These are phyloP conservation scores for Pasiphila rectangulata DNA, from an alignment of 2,888 invertebrate species.

Conservation along the genomic window DNA sequence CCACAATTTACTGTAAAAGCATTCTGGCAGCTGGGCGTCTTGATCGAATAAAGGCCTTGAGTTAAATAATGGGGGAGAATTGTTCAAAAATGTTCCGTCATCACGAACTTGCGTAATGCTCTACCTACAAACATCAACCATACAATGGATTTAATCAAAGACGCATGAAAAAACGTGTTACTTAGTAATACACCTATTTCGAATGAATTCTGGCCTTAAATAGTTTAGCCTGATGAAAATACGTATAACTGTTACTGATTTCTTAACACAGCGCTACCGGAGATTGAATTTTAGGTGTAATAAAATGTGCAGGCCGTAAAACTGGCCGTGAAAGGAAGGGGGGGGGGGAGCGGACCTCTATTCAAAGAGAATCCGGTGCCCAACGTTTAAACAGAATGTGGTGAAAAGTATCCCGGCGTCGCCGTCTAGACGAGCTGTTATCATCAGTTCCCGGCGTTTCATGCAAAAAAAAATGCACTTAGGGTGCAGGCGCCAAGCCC, in stretches of 20 bases:
- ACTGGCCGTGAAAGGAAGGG: conserved; percentile 20
- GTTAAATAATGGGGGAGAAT: conserved; percentile 27
- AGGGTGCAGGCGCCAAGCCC: conserved; percentile 10
- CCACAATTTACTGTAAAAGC: conserved; percentile 44
- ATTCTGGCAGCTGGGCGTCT: conserved; percentile 31
- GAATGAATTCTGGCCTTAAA: neutral
- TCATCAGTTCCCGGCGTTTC: conserved; percentile 22
- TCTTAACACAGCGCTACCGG: conserved; percentile 52
- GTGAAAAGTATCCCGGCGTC: conserved; percentile 24
- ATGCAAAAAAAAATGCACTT: conserved; percentile 25
- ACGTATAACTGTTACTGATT: conserved; percentile 45
- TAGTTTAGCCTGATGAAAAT: conserved; percentile 5
- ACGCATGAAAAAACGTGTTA: conserved; percentile 1
- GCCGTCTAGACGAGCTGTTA: conserved; percentile 32
- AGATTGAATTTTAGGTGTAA: conserved; percentile 38
- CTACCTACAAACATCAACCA: conserved; percentile 13
- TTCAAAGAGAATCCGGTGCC: conserved; percentile 27
- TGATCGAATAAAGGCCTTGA: conserved; percentile 30
- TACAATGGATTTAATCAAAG: conserved; percentile 15
- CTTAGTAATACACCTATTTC: neutral
- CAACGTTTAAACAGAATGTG: conserved; percentile 1
- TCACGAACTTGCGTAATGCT: conserved; percentile 8
- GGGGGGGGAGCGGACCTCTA: conserved; percentile 20
- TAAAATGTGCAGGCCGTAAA: conserved; percentile 36
- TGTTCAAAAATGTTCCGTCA: conserved; percentile 15